Conservation (phyloP, 2,888 invertebrate genomes). For the Camptogramma bilineatum region DNA sequence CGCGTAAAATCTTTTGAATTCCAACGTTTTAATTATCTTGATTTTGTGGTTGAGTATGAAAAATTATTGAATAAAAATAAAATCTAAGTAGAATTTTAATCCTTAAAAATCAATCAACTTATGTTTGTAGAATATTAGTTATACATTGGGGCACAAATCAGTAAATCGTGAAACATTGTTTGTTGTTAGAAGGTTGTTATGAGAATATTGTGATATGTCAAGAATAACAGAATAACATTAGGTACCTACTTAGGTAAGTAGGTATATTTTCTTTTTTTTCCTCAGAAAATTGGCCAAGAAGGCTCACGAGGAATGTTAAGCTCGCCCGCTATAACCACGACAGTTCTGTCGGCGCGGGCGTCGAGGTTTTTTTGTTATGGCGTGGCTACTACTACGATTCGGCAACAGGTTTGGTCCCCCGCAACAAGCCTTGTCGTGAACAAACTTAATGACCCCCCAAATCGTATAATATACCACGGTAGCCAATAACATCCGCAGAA, state of each 20-base stretch:
- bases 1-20: conserved; percentile 37
- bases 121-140: neutral
- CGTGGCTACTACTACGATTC: neutral
- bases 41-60: neutral
- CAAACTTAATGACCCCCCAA: conserved; percentile 46
- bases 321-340: neutral
- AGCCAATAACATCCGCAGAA: conserved; percentile 57
- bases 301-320: neutral
- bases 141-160: conserved; percentile 1
- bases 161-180: neutral
- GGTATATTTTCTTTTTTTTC: no score
- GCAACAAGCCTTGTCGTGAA: conserved; percentile 14
- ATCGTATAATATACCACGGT: conserved; percentile 54
- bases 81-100: conserved; percentile 7
- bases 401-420: neutral
- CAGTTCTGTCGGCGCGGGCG: neutral
- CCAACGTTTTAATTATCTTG: conserved; percentile 1
- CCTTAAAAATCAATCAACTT: conserved; percentile 9
- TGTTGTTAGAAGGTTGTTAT: neutral
- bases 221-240: no score
- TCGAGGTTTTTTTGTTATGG: neutral
- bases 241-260: no score
- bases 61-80: neutral
- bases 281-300: neutral
- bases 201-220: neutral